These are phyloP conservation scores for Cantharis rufa DNA, from an alignment of 2,888 invertebrate species.

Conservation along the genomic window DNA sequence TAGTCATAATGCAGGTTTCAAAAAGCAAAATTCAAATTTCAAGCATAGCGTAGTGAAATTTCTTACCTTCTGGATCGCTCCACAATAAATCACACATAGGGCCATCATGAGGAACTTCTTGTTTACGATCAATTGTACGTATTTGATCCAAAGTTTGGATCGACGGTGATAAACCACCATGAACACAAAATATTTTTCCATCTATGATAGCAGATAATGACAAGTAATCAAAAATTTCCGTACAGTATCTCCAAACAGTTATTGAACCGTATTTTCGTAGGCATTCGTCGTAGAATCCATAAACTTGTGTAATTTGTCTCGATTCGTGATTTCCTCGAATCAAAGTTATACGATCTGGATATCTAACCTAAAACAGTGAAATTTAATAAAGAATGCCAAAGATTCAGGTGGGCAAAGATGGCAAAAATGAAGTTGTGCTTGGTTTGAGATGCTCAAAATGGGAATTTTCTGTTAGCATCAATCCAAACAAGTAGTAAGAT, in stretches of 20 bases:
- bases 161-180: conserved; percentile 94
- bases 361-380: conserved; percentile 73
- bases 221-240: conserved; percentile 98
- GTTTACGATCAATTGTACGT: conserved; percentile 96
- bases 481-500: conserved; percentile 6
- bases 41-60: background rate
- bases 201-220: conserved; percentile 97
- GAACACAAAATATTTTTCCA: conserved; percentile 93
- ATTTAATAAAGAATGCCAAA: background rate
- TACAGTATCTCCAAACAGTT: conserved; percentile 99
- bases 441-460: background rate
- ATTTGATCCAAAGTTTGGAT: conserved; percentile 99
- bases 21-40: background rate
- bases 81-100: conserved; percentile 99
- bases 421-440: background rate
- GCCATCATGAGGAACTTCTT: conserved; percentile 97
- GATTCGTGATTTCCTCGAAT: conserved; percentile 99
- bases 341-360: conserved; percentile 97
- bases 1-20: background rate
- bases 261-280: conserved; percentile 97
- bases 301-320: conserved; percentile 98
- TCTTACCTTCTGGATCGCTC: conserved; percentile 96
- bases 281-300: conserved; percentile 99
- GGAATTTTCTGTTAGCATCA: background rate
- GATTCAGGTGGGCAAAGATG: background rate